Conservation (phyloP, 1,140 invertebrate genomes). For the Drosophila ohnishii region DNA sequence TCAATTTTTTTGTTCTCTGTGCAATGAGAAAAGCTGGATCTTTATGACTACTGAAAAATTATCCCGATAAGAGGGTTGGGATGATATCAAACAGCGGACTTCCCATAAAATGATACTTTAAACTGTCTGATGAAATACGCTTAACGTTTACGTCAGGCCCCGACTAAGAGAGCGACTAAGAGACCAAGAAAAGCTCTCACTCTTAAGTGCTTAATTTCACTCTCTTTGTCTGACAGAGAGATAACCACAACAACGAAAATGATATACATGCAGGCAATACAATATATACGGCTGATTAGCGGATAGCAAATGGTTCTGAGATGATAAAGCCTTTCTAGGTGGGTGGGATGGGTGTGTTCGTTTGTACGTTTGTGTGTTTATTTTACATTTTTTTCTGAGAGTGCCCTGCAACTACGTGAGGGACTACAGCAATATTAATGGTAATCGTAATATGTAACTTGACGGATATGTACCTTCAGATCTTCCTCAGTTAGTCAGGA, state of each 20-base stretch:
- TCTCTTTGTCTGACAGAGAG: conserved; percentile 12
- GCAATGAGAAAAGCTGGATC: conserved; percentile 5
- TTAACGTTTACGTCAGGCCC: conserved; percentile 24
- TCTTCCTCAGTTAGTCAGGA: conserved; percentile 82
- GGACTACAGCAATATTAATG: conserved; percentile 52
- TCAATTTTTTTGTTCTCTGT: conserved; percentile 1
- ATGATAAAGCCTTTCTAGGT: conserved; percentile 34
- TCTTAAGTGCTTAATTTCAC: not conserved
- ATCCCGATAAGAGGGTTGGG: conserved; percentile 37
- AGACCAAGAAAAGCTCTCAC: conserved; percentile 1
- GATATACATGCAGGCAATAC: conserved; percentile 38
- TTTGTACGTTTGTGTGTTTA: conserved; percentile 9
- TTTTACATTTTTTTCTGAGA: not conserved
- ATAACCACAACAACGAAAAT: conserved; percentile 15
- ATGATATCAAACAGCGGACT: conserved; percentile 22
- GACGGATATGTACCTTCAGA: conserved; percentile 78
- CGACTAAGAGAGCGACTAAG: conserved; percentile 16
- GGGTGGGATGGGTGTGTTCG: conserved; percentile 26
- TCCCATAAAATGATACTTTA: conserved; percentile 18
- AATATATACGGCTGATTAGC: conserved; percentile 25
- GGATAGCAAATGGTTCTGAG: conserved; percentile 30
- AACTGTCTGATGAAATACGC: conserved; percentile 40
- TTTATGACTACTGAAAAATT: conserved; percentile 26
- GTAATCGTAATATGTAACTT: conserved; percentile 55
- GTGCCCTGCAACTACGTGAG: conserved; percentile 56